Percentiles rank a stretch among this genome's conserved stretches.
Evolutionary conservation across 2,797 vertebrate species (phyloP).

Genomic region (Leptatherina wallacei): DNA sequence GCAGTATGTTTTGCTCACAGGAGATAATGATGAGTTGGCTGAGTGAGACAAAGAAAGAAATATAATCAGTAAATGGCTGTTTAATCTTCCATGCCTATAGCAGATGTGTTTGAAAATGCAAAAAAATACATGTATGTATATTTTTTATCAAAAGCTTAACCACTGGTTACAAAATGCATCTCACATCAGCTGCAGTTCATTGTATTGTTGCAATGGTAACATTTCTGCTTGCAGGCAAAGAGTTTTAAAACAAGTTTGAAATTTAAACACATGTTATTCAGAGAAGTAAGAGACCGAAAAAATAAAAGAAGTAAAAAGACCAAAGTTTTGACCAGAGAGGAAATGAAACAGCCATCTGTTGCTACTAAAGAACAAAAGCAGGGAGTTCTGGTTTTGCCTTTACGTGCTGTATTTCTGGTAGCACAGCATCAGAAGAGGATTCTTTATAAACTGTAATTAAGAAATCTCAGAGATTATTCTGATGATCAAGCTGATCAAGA

Average conservation of each 20-base stretch:
- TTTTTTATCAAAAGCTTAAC: not conserved
- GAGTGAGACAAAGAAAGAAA: not conserved
- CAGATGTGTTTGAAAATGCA: not conserved
- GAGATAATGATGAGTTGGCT: not conserved
- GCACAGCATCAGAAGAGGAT: not conserved
- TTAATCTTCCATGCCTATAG: not conserved
- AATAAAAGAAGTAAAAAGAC: too few species aligned
- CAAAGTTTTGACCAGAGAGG: not conserved
- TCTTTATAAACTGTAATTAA: not conserved
- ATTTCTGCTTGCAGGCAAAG: not conserved
- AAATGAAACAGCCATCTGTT: not conserved
- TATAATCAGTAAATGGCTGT: not conserved
- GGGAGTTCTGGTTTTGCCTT: not conserved
- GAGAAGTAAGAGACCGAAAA: too few species aligned
- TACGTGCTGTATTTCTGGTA: not conserved
- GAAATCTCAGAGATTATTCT: not conserved
- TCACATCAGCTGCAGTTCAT: not conserved
- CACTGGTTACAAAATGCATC: not conserved
- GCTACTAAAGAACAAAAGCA: not conserved
- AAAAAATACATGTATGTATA: not conserved
- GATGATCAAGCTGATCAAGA: too few species aligned
- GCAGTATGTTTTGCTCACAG: not conserved
- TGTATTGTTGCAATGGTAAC: not conserved
- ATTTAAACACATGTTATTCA: not conserved
- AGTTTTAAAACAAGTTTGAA: not conserved